phyloP scores from a whole-genome alignment of 2,797 vertebrate genomes.

The Serranus cabrilla region DNA sequence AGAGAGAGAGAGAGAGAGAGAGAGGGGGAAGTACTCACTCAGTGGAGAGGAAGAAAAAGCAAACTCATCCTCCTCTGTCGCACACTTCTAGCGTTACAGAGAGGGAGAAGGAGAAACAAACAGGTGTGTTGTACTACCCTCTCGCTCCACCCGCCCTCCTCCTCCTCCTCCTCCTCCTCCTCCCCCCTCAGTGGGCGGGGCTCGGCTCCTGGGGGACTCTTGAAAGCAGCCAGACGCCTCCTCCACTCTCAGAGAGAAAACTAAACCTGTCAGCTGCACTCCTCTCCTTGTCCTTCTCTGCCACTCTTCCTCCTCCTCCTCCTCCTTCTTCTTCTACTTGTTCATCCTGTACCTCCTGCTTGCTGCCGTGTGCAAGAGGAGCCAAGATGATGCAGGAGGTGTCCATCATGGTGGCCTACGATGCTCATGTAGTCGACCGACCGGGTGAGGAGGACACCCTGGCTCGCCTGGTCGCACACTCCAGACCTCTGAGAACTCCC shows the following conservation, averaged over 20 bases:
- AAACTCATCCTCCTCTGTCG: conserved; percentile 66
- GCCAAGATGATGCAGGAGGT: conserved; percentile 98
- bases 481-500: conserved; percentile 92
- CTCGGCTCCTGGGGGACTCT: conserved; percentile 70
- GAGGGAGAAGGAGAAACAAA: conserved; percentile 73
- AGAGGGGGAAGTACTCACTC: conserved; percentile 35
- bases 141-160: conserved; percentile 24
- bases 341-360: conserved; percentile 41
- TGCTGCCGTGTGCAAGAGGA: conserved; percentile 32
- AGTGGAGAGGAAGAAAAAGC: conserved; percentile 63
- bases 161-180: conserved; percentile 42
- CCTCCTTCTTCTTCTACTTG: conserved; percentile 1
- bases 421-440: conserved; percentile 96
- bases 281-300: conserved; percentile 27
- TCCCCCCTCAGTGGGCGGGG: conserved; percentile 70
- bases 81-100: conserved; percentile 69
- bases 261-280: conserved; percentile 67
- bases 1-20: background rate
- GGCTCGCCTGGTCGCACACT: conserved; percentile 92
- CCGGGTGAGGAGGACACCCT: conserved; percentile 93
- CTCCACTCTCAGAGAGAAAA: conserved; percentile 63
- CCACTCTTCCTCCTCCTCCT: conserved; percentile 29
- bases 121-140: conserved; percentile 79
- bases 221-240: conserved; percentile 65
- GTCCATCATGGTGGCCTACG: conserved; percentile 95